Percentiles rank a stretch among this genome's conserved stretches.
These are phyloP conservation scores for Paguma larvata DNA, from an alignment of 2,797 vertebrate genomes.

Conservation along the genomic window DNA sequence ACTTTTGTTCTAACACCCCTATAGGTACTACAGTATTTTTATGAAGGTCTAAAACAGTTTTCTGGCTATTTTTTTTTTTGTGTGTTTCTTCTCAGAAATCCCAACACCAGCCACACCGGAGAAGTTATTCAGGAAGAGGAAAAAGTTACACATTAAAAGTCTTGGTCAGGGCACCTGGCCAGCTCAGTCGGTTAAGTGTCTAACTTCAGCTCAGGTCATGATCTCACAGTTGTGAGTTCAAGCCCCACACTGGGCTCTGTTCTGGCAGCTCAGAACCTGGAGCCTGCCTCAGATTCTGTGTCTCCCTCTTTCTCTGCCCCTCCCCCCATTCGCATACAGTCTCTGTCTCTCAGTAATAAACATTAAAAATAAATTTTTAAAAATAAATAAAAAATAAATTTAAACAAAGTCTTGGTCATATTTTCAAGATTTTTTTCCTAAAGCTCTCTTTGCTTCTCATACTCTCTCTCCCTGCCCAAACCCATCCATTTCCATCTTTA, in stretches of 20 bases:
- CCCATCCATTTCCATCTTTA: neutral
- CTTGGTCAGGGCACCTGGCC: neutral
- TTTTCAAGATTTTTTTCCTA: slow-evolving; percentile 43
- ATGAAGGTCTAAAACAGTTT: neutral
- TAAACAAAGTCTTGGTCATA: neutral
- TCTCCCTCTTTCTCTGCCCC: no score
- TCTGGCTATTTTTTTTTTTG: neutral
- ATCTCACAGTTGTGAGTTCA: no score
- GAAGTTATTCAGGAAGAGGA: neutral
- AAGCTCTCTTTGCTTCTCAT: slow-evolving; percentile 18
- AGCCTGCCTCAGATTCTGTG: no score
- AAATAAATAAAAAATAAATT: no score
- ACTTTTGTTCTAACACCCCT: neutral
- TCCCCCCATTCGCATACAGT: no score
- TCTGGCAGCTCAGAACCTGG: no score
- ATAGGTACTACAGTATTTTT: neutral
- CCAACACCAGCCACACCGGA: neutral
- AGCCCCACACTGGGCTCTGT: no score
- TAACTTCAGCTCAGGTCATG: no score
- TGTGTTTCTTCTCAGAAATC: neutral
- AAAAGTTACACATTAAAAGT: neutral
- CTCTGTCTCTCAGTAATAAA: no score
- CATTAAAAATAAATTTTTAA: no score
- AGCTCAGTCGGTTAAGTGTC: no score
- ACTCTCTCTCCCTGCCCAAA: neutral